Base-by-base conservation (phyloP, 2,113 vertebrate species). In the Melierax canorus region DNA sequence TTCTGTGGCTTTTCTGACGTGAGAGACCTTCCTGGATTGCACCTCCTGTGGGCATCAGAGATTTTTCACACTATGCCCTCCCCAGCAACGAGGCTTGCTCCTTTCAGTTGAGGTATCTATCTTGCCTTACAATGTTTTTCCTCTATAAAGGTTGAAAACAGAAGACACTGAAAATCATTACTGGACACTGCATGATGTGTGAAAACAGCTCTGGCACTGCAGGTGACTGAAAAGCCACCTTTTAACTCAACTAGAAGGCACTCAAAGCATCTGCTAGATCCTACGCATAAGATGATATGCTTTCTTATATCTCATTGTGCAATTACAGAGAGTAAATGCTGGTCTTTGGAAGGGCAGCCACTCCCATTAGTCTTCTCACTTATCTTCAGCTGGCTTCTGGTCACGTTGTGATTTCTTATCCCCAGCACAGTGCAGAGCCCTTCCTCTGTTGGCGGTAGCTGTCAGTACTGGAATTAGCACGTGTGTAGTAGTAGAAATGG, bases 241-340 rank as follows among this genome's bases (percentile, higher is more conserved):
- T 78, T 86, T 43, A 79, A 90, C 4, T 6, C 13, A 77, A 5
- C 19, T 26, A 23, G 26, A 84, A 86, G 24, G 22, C 19, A 15
- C 41, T 45, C 27, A 90, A 59, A 76, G 4, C 11, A 21, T 32
- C n/a, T 53, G 12, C 30, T 69, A 34, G 34, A 36, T 17, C 6
- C 34, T 48, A 36, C 6, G 10, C 0, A 0, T 34, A 63, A 79
- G 16, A 8, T 16, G 16, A 11, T 18, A 22, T 0, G 0, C 1
- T 88, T 78, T 48, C 9, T 53, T 67, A 5, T 17, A 59, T 30
- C n/a, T 63, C 24, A 24, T 22, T 74, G 36, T 15, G 3, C 24
- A 45, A 50, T 17, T 63, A 21, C 12, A 71, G 20, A 9, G 39
- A 75, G 30, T 41, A 56, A 91, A 21, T 48, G 12, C 11, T 68